Evolutionary conservation across 2,113 vertebrate genomes (phyloP).

Genomic region (Toxotes jaculatrix): DNA sequence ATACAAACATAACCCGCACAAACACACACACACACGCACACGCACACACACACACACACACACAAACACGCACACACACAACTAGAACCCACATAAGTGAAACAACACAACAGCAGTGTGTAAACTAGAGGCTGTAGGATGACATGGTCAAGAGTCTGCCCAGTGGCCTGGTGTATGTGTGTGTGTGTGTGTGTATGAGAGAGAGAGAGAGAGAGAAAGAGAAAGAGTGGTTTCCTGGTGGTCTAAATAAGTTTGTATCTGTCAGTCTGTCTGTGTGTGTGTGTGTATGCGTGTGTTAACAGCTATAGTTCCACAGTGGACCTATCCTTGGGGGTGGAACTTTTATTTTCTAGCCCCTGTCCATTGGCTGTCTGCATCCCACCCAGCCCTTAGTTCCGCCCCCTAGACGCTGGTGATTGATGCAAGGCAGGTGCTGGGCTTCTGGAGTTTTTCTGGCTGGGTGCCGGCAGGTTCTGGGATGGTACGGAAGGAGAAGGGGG

Average conservation of each 20-base stretch:
- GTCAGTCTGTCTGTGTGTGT: conserved; percentile 18
- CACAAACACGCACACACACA: conserved; percentile 17
- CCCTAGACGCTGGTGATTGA: conserved; percentile 97
- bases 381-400: conserved; percentile 11
- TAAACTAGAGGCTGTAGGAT: conserved; percentile 69
- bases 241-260: conserved; percentile 30
- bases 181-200: conserved; percentile 21
- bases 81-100: conserved; percentile 36
- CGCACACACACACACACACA: neutral
- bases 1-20: conserved; percentile 43
- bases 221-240: conserved; percentile 55
- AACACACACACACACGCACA: conserved; percentile 26
- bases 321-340: conserved; percentile 33
- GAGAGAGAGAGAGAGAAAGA: no score
- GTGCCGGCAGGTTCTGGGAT: conserved; percentile 88
- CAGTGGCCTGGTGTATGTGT: conserved; percentile 51
- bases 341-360: conserved; percentile 25
- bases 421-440: conserved; percentile 93
- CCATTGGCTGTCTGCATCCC: neutral
- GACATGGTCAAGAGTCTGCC: conserved; percentile 59
- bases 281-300: no score
- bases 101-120: conserved; percentile 66
- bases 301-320: conserved; percentile 58
- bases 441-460: conserved; percentile 96
- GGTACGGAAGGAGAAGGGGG: conserved; percentile 92